These are phyloP conservation scores for Petrocephalus zakoni DNA, from an alignment of 2,113 vertebrate species.

Conservation along the genomic window DNA sequence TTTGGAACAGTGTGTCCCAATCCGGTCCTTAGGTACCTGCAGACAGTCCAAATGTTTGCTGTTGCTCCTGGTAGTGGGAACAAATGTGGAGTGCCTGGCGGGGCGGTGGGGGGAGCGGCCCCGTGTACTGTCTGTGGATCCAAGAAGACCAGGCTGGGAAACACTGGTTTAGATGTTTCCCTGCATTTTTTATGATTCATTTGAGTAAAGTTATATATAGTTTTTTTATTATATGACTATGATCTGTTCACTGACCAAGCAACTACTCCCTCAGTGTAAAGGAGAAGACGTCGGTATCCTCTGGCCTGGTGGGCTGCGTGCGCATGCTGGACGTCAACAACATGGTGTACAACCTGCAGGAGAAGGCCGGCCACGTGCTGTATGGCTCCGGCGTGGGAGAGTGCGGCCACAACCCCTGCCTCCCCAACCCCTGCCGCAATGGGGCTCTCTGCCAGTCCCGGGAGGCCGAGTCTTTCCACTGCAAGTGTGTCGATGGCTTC, in stretches of 20 bases:
- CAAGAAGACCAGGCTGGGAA: neutral
- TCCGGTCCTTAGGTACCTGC: neutral
- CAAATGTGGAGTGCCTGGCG: too few species aligned
- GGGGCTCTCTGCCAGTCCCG: slow-evolving; percentile 68
- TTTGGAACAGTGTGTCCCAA: neutral
- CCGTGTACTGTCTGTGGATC: neutral
- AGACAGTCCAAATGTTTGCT: too few species aligned
- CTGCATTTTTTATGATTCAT: neutral
- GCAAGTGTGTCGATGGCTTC: slow-evolving; percentile 74
- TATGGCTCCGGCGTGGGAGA: slow-evolving; percentile 72
- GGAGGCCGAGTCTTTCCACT: slow-evolving; percentile 81
- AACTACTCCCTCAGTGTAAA: slow-evolving; percentile 58
- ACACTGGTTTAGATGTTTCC: neutral
- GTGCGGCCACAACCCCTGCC: slow-evolving; percentile 80
- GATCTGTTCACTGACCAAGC: neutral
- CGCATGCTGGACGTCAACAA: slow-evolving; percentile 90
- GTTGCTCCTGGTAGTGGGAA: neutral
- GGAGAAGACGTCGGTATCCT: slow-evolving; percentile 61
- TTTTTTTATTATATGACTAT: neutral
- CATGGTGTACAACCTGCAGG: slow-evolving; percentile 71
- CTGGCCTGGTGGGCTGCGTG: slow-evolving; percentile 82
- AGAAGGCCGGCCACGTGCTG: slow-evolving; percentile 59
- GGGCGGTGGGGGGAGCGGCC: neutral
- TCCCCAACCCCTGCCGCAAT: slow-evolving; percentile 81
- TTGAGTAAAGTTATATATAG: neutral